A percentile compares a stretch with the other conserved stretches of the same genome.
Evolutionary conservation across 2,797 vertebrate genomes (phyloP).

Genomic region (Betta splendens): DNA sequence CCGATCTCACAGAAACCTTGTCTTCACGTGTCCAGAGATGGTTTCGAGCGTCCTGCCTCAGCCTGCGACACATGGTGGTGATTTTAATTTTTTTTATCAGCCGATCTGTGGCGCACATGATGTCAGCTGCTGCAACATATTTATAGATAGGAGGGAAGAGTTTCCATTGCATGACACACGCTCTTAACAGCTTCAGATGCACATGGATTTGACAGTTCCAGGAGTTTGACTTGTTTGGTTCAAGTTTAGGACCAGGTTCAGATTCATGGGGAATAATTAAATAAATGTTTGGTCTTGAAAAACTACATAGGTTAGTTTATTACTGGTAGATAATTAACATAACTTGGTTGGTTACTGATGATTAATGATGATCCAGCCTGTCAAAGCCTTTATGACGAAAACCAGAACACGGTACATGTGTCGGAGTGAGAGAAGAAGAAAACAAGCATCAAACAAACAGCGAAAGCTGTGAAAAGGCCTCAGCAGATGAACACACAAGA

Average conservation of each 20-base stretch:
- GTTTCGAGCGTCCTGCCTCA: constrained; percentile 14
- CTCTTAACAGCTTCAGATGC: constrained; percentile 34
- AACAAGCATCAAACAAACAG: constrained; percentile 4
- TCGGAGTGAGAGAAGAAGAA: constrained; percentile 1
- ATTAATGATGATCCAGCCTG: not conserved
- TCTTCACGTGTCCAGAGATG: constrained; percentile 38
- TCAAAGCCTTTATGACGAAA: not conserved
- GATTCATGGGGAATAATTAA: not conserved
- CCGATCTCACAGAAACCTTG: constrained; percentile 43
- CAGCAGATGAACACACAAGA: constrained; percentile 40
- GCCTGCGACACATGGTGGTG: constrained; percentile 30
- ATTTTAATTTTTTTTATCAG: constrained; percentile 21
- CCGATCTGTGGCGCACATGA: constrained; percentile 37
- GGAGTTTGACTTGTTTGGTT: not conserved
- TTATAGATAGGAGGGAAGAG: constrained; percentile 49
- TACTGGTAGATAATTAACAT: too few relatives aligned
- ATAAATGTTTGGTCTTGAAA: too few relatives aligned
- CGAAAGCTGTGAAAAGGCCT: constrained; percentile 33
- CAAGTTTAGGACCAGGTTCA: not conserved
- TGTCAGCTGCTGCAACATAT: constrained; percentile 42
- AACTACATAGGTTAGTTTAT: too few relatives aligned
- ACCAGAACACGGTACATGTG: not conserved
- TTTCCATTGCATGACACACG: constrained; percentile 48
- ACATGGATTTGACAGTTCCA: constrained; percentile 7
- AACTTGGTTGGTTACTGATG: too few relatives aligned